Evolutionary conservation across 1,140 invertebrate genomes (phyloP).

Genomic region (Pseudobourletiella spinata): DNA sequence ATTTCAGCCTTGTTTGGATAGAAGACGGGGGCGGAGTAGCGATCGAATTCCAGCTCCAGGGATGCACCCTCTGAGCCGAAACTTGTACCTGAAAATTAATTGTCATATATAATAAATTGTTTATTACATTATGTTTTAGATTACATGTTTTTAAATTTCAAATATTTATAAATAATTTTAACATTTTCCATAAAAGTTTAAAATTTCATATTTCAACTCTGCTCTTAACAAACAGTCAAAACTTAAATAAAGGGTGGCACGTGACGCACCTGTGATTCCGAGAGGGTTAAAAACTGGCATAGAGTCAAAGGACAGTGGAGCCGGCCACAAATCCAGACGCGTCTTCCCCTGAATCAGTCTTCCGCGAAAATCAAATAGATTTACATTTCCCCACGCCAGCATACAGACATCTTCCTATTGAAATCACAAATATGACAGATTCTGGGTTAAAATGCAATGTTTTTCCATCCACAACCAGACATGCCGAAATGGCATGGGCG

Average conservation of each 20-base stretch:
- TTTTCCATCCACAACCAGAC: too few species aligned
- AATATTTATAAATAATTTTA: too few species aligned
- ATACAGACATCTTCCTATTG: slow-evolving; percentile 45
- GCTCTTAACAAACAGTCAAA: too few species aligned
- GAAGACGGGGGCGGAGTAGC: slow-evolving; percentile 41
- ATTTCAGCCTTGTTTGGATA: slow-evolving; percentile 45
- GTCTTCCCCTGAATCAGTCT: slow-evolving; percentile 46
- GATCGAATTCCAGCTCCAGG: slow-evolving; percentile 49
- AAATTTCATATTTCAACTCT: too few species aligned
- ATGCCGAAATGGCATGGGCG: neutral
- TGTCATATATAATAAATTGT: too few species aligned
- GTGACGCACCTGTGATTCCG: slow-evolving; percentile 35
- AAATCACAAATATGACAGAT: neutral
- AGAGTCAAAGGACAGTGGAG: slow-evolving; percentile 47
- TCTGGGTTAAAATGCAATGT: neutral
- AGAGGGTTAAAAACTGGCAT: slow-evolving; percentile 36
- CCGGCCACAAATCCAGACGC: slow-evolving; percentile 47
- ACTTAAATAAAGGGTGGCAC: too few species aligned
- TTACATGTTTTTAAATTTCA: too few species aligned
- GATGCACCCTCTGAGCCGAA: slow-evolving; percentile 48
- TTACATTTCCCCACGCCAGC: slow-evolving; percentile 52
- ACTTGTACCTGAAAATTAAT: slow-evolving; percentile 42
- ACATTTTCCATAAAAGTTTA: too few species aligned
- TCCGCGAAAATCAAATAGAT: slow-evolving; percentile 52
- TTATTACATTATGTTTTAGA: too few species aligned